phyloP scores from a whole-genome alignment of 2,888 invertebrate species.

The Callimorpha dominula region DNA sequence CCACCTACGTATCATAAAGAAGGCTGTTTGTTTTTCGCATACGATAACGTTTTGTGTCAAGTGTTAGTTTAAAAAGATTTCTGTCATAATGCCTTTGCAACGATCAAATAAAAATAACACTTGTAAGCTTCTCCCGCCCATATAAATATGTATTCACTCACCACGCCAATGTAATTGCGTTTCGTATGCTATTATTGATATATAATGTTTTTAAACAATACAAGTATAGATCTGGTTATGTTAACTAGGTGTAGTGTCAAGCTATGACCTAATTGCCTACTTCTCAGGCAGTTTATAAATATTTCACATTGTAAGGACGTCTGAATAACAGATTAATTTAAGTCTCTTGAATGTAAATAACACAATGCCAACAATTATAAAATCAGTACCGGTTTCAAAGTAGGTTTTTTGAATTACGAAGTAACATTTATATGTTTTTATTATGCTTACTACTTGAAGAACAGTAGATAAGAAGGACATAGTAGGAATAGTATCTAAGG shows the following conservation, averaged over 20 bases:
- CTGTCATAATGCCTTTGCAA: background rate
- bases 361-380: background rate
- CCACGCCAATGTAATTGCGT: background rate
- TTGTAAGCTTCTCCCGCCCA: background rate
- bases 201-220: background rate
- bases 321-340: constrained; percentile 19
- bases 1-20: constrained; percentile 19
- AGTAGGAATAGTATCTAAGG: background rate
- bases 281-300: constrained; percentile 15
- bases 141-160: background rate
- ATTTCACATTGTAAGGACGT: constrained; percentile 16
- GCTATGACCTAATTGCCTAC: constrained; percentile 12
- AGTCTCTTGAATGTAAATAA: constrained; percentile 6
- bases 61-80: background rate
- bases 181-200: background rate
- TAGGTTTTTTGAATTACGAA: background rate
- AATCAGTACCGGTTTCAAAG: constrained; percentile 2
- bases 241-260: constrained; percentile 9
- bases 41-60: background rate
- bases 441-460: background rate
- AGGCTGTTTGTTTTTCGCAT: constrained; percentile 9
- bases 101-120: background rate
- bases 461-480: no score
- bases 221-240: constrained; percentile 19
- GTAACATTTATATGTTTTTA: background rate